These are phyloP conservation scores for Cephus sareptanus DNA, from an alignment of 2,888 invertebrate genomes.

Conservation along the genomic window DNA sequence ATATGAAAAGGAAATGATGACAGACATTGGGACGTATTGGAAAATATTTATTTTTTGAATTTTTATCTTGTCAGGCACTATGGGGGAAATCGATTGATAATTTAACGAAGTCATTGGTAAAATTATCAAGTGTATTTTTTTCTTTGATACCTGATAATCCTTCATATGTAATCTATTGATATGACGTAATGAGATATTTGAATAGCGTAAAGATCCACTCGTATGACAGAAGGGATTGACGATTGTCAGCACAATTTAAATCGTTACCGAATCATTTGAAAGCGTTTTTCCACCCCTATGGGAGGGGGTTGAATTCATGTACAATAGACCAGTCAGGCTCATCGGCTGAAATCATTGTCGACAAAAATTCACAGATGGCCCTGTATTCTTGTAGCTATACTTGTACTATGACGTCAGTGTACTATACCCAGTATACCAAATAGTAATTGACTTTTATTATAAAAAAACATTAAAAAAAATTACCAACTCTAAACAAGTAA, in stretches of 20 bases:
- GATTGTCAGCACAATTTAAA: conserved; percentile 40
- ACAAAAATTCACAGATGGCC: conserved; percentile 56
- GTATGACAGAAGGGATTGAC: background rate
- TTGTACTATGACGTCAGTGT: background rate
- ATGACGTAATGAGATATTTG: background rate
- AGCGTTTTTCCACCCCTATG: conserved; percentile 32
- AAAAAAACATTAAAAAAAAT: background rate
- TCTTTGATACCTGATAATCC: background rate
- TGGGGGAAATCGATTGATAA: background rate
- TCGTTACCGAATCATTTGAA: conserved; percentile 43
- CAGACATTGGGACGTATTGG: background rate
- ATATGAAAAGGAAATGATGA: background rate
- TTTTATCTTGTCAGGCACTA: background rate
- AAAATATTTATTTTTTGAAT: background rate
- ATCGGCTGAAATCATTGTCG: conserved; percentile 58
- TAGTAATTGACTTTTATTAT: conserved; percentile 58
- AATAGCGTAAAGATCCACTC: background rate
- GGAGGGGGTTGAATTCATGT: conserved; percentile 36
- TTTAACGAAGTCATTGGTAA: background rate
- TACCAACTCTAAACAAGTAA: background rate
- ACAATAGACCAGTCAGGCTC: conserved; percentile 52
- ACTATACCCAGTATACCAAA: conserved; percentile 16
- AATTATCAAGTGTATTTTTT: background rate
- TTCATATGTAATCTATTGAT: background rate
- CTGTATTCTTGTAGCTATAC: background rate